Percentiles rank a stretch among this genome's conserved stretches.
These are phyloP conservation scores for Myotis vivesi DNA, from an alignment of 2,797 vertebrate genomes.

Conservation along the genomic window DNA sequence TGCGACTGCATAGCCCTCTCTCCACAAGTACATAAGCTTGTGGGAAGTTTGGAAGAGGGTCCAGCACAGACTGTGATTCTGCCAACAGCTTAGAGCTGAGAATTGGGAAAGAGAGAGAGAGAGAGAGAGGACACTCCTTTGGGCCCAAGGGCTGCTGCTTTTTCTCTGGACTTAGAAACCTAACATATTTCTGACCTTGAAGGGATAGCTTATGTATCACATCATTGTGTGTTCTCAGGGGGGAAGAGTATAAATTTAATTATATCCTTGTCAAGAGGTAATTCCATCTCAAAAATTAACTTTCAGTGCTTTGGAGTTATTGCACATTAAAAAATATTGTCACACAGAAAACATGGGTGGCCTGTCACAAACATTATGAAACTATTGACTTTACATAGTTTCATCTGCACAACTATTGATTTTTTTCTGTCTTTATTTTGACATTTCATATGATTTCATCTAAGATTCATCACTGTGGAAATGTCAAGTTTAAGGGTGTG, in stretches of 20 bases:
- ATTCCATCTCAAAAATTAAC: slow-evolving; percentile 75
- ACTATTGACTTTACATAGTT: slow-evolving; percentile 80
- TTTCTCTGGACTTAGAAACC: background rate
- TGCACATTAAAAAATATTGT: slow-evolving; percentile 73
- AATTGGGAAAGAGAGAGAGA: background rate
- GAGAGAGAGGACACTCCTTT: background rate
- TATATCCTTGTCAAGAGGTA: slow-evolving; percentile 67
- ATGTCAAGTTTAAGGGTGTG: slow-evolving; percentile 81
- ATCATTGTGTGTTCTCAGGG: slow-evolving; percentile 38
- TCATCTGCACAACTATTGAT: slow-evolving; percentile 83
- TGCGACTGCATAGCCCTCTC: background rate
- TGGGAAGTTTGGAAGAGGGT: background rate
- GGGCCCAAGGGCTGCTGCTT: background rate
- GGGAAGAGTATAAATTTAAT: slow-evolving; percentile 64
- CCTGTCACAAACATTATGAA: slow-evolving; percentile 74
- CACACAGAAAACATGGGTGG: slow-evolving; percentile 72
- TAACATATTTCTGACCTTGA: slow-evolving; percentile 60
- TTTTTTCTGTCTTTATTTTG: slow-evolving; percentile 82
- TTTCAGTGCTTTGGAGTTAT: slow-evolving; percentile 68
- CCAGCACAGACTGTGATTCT: background rate
- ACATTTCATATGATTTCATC: slow-evolving; percentile 84
- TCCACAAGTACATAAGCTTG: background rate
- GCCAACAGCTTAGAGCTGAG: background rate
- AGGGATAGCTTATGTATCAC: slow-evolving; percentile 62
- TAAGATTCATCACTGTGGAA: slow-evolving; percentile 83